phyloP scores from a whole-genome alignment of 2,797 vertebrate species.

The Coregonus ussuriensis region DNA sequence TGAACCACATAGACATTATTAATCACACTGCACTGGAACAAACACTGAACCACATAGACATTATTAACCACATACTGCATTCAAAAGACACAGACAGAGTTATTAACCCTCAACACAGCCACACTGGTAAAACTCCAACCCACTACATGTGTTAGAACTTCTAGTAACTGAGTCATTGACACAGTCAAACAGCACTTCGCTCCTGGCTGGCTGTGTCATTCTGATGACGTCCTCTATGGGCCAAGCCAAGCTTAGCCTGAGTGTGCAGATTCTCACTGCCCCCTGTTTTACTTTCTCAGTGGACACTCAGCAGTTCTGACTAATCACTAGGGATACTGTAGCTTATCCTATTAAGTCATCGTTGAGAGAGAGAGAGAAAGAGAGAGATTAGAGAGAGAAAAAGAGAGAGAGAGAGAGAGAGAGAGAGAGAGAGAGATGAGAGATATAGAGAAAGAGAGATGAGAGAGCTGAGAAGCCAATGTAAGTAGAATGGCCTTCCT shows the following conservation, averaged over 20 bases:
- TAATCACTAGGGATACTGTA: not conserved
- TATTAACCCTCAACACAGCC: too few species aligned
- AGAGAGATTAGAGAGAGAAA: not conserved
- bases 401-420: too few species aligned
- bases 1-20: too few species aligned
- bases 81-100: too few species aligned
- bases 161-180: not conserved
- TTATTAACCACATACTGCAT: not conserved
- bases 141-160: not conserved
- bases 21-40: too few species aligned
- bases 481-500: not conserved
- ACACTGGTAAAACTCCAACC: too few species aligned
- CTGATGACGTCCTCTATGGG: not conserved
- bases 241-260: not conserved
- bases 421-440: too few species aligned
- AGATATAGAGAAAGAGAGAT: not conserved
- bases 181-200: not conserved
- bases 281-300: not conserved
- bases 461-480: not conserved
- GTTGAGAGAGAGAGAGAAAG: too few species aligned
- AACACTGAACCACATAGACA: too few species aligned
- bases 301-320: not conserved
- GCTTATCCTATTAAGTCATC: not conserved
- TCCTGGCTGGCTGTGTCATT: not conserved
- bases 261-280: not conserved